Conservation (phyloP, 2,113 vertebrate genomes). For the Camelus dromedarius region DNA sequence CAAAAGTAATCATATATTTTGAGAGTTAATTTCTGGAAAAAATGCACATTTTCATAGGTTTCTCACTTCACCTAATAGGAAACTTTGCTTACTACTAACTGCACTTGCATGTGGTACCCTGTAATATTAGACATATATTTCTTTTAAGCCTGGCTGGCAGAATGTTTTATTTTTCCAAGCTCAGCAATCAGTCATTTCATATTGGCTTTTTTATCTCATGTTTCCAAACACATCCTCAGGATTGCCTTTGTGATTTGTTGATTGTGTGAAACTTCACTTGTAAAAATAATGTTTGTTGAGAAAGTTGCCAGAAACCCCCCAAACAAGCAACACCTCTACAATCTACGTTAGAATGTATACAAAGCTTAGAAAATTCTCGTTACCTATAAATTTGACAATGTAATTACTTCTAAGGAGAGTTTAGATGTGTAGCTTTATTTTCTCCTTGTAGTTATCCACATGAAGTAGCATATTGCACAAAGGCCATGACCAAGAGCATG, state of each 20-base stretch:
- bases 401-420: slow-evolving; percentile 54
- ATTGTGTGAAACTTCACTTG: slow-evolving; percentile 44
- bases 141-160: not conserved
- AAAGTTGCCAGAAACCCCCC: slow-evolving; percentile 43
- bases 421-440: slow-evolving; percentile 20
- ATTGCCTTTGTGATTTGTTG: slow-evolving; percentile 69
- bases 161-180: slow-evolving; percentile 54
- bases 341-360: not conserved
- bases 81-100: slow-evolving; percentile 22
- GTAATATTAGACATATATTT: not conserved
- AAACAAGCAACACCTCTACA: not conserved
- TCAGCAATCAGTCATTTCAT: slow-evolving; percentile 15
- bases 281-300: slow-evolving; percentile 48
- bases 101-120: not conserved
- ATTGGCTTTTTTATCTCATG: slow-evolving; percentile 38
- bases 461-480: slow-evolving; percentile 45
- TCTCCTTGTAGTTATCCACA: not conserved
- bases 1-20: not conserved
- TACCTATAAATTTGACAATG: not conserved
- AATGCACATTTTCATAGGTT: not conserved
- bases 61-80: not conserved
- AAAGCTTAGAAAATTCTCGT: slow-evolving; percentile 52
- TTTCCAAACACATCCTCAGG: not conserved
- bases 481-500: slow-evolving; percentile 21
- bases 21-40: not conserved